phyloP scores from a whole-genome alignment of 2,113 vertebrate genomes.

The Nycticorax nycticorax region DNA sequence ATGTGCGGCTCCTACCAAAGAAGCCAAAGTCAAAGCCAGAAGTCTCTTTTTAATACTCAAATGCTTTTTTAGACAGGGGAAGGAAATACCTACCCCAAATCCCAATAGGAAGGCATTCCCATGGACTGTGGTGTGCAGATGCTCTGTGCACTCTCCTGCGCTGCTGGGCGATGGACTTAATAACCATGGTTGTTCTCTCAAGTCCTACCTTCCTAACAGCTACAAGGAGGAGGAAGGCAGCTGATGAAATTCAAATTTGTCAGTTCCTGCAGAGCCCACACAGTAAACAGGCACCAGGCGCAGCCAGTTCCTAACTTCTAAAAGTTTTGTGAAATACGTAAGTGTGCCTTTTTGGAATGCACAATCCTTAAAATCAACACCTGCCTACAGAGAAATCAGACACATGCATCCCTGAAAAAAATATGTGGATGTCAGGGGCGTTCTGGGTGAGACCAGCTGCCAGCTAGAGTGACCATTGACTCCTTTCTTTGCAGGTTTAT shows the following conservation, averaged over 20 bases:
- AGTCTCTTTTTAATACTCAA: background rate
- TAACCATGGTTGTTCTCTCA: background rate
- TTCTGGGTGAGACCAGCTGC: background rate
- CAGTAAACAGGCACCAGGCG: background rate
- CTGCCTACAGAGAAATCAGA: background rate
- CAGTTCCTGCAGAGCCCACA: background rate
- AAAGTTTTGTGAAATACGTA: background rate
- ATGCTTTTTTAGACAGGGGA: background rate
- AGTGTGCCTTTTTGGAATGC: background rate
- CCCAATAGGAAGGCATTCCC: background rate
- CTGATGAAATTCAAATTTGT: background rate
- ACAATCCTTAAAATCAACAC: background rate
- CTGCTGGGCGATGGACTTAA: background rate
- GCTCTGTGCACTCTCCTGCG: background rate
- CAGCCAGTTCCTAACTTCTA: background rate
- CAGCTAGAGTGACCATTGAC: background rate
- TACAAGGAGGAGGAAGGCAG: background rate
- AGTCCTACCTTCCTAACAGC: background rate
- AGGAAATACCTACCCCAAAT: background rate
- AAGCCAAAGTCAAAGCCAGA: background rate
- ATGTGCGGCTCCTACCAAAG: background rate
- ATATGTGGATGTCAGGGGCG: background rate
- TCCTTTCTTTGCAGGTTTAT: background rate
- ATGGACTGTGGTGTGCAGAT: background rate
- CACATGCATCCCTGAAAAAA: background rate